These are phyloP conservation scores for Indri indri DNA, from an alignment of 2,113 vertebrate species.

Conservation along the genomic window DNA sequence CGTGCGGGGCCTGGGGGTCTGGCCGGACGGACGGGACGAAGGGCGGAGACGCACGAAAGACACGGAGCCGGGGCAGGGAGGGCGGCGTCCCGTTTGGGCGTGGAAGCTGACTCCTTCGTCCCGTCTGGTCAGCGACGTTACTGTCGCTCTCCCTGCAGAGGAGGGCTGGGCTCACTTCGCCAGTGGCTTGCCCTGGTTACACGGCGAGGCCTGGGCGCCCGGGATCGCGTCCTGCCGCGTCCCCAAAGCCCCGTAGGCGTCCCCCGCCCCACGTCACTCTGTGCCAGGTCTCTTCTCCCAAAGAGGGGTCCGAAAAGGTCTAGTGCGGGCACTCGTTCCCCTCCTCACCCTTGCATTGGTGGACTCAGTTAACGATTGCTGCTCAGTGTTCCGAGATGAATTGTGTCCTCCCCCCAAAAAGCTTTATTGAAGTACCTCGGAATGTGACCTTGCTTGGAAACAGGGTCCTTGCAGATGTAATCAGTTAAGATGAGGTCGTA, in stretches of 20 bases:
- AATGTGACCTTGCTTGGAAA: not conserved
- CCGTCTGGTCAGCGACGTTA: not conserved
- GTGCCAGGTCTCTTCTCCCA: not conserved
- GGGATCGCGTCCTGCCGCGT: too few species aligned
- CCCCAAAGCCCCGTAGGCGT: too few species aligned
- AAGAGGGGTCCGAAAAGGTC: not conserved
- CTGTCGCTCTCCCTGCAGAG: not conserved
- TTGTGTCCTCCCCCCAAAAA: not conserved
- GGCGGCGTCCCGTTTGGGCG: fast-evolving
- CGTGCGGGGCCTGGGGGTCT: too few species aligned
- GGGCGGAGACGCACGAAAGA: not conserved
- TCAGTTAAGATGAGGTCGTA: not conserved
- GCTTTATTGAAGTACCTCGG: not conserved
- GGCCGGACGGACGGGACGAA: too few species aligned
- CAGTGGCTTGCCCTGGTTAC: not conserved
- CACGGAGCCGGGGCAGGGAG: too few species aligned
- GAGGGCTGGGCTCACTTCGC: too few species aligned
- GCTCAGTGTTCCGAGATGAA: not conserved
- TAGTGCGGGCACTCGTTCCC: not conserved
- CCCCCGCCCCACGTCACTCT: not conserved
- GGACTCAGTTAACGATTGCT: not conserved
- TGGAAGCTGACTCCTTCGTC: not conserved
- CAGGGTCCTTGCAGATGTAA: not conserved
- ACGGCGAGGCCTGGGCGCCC: fast-evolving
- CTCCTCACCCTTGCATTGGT: not conserved